Base-by-base conservation (phyloP, 2,113 vertebrate species). In the Eulemur macaco region DNA sequence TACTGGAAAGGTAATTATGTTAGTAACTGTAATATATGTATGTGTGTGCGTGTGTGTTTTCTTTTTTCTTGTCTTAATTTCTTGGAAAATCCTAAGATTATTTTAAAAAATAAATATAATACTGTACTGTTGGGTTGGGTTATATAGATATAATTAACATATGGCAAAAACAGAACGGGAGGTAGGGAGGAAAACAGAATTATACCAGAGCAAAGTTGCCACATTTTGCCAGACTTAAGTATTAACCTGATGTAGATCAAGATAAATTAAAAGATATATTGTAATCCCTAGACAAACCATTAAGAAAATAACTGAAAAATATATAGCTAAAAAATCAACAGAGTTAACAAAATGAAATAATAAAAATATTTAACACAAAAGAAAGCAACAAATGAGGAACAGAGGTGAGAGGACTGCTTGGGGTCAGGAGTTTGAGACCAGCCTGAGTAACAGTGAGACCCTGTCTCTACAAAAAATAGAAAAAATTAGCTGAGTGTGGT, bases 231-330 rank as follows among this genome's bases (percentile, higher is more conserved):
- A 93, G 47, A 78, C 37, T 85, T 78, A 54, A 39, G 15, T 17
- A 52, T 77, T 42, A 92, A 52, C 52, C 52, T 5, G 50, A 52
- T 5, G 14, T 37, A 83, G 42, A 58, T 63, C 31, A 39, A 60
- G 21, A 42, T 54, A 76, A 64, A 21, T 20, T 64, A 52, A 52
- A 52, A 52, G 52, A 45, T 86, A 93, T 47, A 47, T 10, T 85
- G 9, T 52, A 76, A 92, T 78, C 15, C 29, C 31, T 58, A 25
- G 47, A 78, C 47, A 68, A 78, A 77, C 15, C 37, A 78, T 15
- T 68, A 93, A 58, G 91, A 86, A 77, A 68, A 47, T 47, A 54
- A 92, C 27, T 63, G n/a, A 76, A 92, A 77, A 54, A 85, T 50
- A 69, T 21, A 68, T 27, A 78, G 8, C 60, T 73, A 47, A 86